Percentiles rank a stretch among this genome's conserved stretches.
These are phyloP conservation scores for Tiliacea citrago DNA, from an alignment of 2,888 invertebrate genomes.

Conservation along the genomic window DNA sequence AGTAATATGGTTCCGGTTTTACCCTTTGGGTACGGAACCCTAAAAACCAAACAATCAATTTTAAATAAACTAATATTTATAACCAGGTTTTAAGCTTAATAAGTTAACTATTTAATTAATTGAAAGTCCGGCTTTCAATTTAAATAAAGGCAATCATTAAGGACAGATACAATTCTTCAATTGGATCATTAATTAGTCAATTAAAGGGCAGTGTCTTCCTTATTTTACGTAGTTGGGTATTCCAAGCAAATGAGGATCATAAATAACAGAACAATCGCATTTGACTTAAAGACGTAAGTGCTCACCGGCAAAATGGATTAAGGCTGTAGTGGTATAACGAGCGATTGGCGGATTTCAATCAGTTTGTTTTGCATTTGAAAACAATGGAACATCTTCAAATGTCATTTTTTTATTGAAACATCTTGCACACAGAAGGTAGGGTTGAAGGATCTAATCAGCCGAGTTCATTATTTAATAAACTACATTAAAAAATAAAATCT, in stretches of 20 bases:
- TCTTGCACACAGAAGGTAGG: not conserved
- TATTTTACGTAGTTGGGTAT: conserved; percentile 75
- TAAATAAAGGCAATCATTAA: conserved; percentile 77
- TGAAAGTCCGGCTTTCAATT: conserved; percentile 69
- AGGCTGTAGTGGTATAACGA: not conserved
- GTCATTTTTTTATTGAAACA: not conserved
- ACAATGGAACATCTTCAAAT: not conserved
- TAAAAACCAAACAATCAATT: conserved; percentile 58
- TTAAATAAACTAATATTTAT: conserved; percentile 65
- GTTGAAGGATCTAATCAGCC: not conserved
- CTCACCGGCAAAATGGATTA: conserved; percentile 57
- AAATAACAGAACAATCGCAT: conserved; percentile 78
- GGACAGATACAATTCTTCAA: conserved; percentile 72
- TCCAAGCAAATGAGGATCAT: conserved; percentile 74
- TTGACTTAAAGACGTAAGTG: conserved; percentile 66
- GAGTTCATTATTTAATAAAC: too few relatives aligned
- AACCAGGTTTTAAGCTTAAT: conserved; percentile 62
- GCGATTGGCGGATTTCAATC: conserved; percentile 34
- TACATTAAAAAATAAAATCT: too few relatives aligned
- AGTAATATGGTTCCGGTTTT: too few relatives aligned
- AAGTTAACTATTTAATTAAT: conserved; percentile 65
- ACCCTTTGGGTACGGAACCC: too few relatives aligned
- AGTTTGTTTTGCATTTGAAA: too few relatives aligned
- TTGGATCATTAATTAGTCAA: conserved; percentile 81
- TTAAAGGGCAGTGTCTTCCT: conserved; percentile 76